These are phyloP conservation scores for Drosophila pandora DNA, from an alignment of 1,140 invertebrate species.

Conservation along the genomic window DNA sequence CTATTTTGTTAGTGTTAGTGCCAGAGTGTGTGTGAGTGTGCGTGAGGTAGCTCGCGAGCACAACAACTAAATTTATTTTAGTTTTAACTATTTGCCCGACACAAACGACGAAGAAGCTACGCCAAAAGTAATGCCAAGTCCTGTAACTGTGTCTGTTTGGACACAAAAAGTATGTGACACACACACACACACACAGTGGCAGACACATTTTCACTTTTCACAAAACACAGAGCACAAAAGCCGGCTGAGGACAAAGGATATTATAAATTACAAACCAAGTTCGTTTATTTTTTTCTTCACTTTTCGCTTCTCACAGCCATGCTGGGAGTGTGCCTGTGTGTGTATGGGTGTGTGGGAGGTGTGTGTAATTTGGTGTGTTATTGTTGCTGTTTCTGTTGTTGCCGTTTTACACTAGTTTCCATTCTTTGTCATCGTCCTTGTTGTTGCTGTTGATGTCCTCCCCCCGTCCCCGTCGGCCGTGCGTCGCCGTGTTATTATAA, in stretches of 20 bases:
- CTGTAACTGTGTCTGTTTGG: constrained; percentile 34
- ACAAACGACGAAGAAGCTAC: constrained; percentile 59
- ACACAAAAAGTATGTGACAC: constrained; percentile 55
- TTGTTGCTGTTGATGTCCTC: not conserved
- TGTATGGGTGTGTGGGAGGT: constrained; percentile 10
- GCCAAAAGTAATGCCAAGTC: constrained; percentile 40
- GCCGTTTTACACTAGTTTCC: constrained; percentile 59
- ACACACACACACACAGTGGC: constrained; percentile 39
- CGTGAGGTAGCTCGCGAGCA: constrained; percentile 22
- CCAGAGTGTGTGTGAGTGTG: not conserved
- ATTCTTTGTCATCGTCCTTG: constrained; percentile 40
- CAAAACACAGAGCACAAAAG: constrained; percentile 54
- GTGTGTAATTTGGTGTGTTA: constrained; percentile 42
- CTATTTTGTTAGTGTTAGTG: constrained; percentile 12
- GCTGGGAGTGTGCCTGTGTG: constrained; percentile 11
- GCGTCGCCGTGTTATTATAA: constrained; percentile 70
- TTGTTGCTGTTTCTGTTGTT: constrained; percentile 41
- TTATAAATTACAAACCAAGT: constrained; percentile 79
- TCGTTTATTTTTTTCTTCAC: constrained; percentile 30
- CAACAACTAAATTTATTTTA: constrained; percentile 81
- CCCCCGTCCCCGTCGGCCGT: not conserved
- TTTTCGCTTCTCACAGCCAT: constrained; percentile 39
- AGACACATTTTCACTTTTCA: constrained; percentile 78
- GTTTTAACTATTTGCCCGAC: constrained; percentile 77
- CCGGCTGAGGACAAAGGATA: constrained; percentile 68